phyloP scores from a whole-genome alignment of 1,140 invertebrate species.

The Dinoponera quadriceps region DNA sequence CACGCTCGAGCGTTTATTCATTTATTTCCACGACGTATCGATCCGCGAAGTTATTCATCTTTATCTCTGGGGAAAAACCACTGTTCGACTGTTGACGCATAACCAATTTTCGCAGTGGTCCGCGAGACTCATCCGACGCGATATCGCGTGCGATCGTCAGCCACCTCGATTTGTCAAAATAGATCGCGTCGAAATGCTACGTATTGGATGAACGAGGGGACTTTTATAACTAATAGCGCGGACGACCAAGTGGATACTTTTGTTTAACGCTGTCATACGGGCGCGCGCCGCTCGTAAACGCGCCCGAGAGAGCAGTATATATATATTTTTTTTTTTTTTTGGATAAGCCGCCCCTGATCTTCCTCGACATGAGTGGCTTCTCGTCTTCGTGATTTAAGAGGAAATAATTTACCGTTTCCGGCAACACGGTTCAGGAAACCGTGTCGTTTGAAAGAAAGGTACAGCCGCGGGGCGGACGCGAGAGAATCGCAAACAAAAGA shows the following conservation, averaged over 20 bases:
- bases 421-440: constrained; percentile 67
- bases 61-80: constrained; percentile 3
- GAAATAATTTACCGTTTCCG: constrained; percentile 78
- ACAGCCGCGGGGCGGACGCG: constrained; percentile 18
- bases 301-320: constrained; percentile 32
- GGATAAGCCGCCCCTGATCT: constrained; percentile 49
- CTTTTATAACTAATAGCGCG: constrained; percentile 19
- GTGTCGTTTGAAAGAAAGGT: constrained; percentile 56
- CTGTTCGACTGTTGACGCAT: background rate
- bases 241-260: background rate
- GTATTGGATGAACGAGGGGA: background rate
- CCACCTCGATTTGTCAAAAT: constrained; percentile 26
- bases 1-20: background rate
- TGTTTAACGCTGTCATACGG: constrained; percentile 4
- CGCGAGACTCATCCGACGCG: constrained; percentile 11
- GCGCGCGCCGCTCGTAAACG: background rate
- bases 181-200: background rate
- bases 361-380: constrained; percentile 58
- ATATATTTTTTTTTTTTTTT: constrained; percentile 54
- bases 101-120: constrained; percentile 25
- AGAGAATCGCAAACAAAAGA: constrained; percentile 62
- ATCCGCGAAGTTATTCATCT: background rate
- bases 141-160: constrained; percentile 16
- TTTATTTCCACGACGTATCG: background rate
- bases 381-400: constrained; percentile 76